phyloP scores from a whole-genome alignment of 2,113 vertebrate species.

The Hippocampus abdominalis region DNA sequence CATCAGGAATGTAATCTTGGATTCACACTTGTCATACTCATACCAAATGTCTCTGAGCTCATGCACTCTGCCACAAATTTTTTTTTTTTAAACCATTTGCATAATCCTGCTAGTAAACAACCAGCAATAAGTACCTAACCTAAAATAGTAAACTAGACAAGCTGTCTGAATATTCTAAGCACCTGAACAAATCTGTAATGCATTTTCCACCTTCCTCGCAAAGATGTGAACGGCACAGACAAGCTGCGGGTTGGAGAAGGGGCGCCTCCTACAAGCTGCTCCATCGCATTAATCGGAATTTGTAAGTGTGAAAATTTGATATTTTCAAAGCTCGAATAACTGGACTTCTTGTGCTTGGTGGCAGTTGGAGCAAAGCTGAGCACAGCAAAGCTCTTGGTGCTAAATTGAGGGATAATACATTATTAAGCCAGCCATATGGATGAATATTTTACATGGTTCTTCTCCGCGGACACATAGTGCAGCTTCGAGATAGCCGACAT shows the following conservation, averaged over 20 bases:
- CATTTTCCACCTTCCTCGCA: slow-evolving; percentile 5
- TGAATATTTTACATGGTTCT: slow-evolving; percentile 65
- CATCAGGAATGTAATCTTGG: not conserved
- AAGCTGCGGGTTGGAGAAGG: not conserved
- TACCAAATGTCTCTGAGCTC: not conserved
- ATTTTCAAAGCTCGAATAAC: slow-evolving; percentile 37
- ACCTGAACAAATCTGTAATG: not conserved
- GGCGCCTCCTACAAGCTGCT: slow-evolving; percentile 22
- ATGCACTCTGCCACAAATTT: not conserved
- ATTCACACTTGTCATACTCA: not conserved
- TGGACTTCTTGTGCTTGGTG: slow-evolving; percentile 35
- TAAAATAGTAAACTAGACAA: not conserved
- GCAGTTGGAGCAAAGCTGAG: slow-evolving; percentile 33
- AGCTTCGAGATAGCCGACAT: slow-evolving; percentile 20
- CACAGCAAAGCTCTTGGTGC: slow-evolving; percentile 44
- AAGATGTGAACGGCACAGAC: slow-evolving; percentile 1
- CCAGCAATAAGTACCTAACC: not conserved
- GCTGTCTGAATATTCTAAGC: not conserved
- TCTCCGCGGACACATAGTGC: slow-evolving; percentile 19
- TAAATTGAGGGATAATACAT: slow-evolving; percentile 65
- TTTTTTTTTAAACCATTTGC: too few relatives aligned
- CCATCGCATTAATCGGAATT: slow-evolving; percentile 35
- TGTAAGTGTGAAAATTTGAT: slow-evolving; percentile 25
- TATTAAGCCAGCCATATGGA: slow-evolving; percentile 60
- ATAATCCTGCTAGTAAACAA: not conserved